Conservation (phyloP, 2,797 vertebrate species). For the Sebastes ruberrimus region DNA sequence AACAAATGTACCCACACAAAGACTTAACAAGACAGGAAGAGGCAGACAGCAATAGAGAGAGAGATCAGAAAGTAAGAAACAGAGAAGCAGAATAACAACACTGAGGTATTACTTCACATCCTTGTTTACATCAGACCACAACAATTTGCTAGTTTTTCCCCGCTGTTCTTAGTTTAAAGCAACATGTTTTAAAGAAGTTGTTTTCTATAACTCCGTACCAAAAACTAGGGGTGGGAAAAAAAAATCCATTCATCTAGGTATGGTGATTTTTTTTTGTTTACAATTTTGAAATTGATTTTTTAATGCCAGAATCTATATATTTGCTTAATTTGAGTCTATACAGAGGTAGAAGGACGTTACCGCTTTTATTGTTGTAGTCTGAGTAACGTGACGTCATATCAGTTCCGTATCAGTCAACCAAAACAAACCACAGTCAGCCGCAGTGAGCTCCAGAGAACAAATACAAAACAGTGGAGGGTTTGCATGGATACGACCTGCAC, state of each 20-base stretch:
- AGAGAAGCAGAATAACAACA: background rate
- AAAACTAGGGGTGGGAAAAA: background rate
- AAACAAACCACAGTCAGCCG: too few relatives aligned
- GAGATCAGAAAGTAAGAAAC: background rate
- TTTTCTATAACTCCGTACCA: background rate
- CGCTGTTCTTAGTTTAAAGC: background rate
- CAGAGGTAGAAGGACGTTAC: fast-evolving
- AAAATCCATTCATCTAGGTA: too few relatives aligned
- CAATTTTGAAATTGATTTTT: too few relatives aligned
- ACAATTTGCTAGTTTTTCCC: background rate
- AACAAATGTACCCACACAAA: background rate
- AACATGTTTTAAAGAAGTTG: background rate
- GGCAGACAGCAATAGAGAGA: background rate
- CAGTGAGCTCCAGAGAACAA: too few relatives aligned
- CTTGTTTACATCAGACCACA: constrained; percentile 1
- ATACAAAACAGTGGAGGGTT: too few relatives aligned
- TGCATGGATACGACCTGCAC: too few relatives aligned
- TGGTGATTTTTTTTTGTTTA: too few relatives aligned
- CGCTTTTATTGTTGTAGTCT: too few relatives aligned
- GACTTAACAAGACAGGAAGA: background rate
- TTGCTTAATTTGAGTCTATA: too few relatives aligned
- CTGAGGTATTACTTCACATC: background rate
- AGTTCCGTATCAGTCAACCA: too few relatives aligned
- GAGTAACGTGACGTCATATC: too few relatives aligned
- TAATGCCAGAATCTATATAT: too few relatives aligned